Percentiles rank a stretch among this genome's conserved stretches.
Conservation (phyloP, 2,113 vertebrate species). For the Penelope pileata region DNA sequence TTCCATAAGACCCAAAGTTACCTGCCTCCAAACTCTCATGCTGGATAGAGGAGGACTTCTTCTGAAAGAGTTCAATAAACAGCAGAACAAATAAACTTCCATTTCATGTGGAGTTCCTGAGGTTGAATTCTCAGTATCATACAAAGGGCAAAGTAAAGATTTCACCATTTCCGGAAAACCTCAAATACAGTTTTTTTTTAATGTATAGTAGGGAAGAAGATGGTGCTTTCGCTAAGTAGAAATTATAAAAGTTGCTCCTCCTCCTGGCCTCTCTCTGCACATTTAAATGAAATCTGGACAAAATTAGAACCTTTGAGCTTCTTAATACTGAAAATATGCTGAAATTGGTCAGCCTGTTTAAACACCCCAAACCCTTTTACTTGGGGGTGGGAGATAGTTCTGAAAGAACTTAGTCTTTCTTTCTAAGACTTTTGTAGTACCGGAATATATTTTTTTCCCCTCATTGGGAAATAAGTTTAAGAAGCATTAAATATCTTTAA, state of each 20-base stretch:
- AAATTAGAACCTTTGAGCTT: neutral
- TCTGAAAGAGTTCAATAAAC: neutral
- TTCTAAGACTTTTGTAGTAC: neutral
- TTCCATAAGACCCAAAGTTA: fast-evolving
- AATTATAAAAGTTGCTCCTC: neutral
- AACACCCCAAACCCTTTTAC: neutral
- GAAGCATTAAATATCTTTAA: neutral
- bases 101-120: neutral
- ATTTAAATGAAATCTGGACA: neutral
- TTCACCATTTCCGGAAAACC: neutral
- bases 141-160: neutral
- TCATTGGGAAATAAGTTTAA: neutral
- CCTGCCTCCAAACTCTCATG: neutral
- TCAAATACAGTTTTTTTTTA: neutral
- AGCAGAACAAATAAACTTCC: fast-evolving
- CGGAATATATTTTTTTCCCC: neutral
- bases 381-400: neutral
- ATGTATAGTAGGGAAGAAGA: neutral
- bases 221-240: neutral
- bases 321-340: neutral
- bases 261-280: neutral
- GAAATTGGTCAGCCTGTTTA: neutral
- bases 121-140: neutral
- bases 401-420: too few relatives aligned
- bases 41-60: neutral